Percentiles rank a stretch among this genome's conserved stretches.
Conservation (phyloP, 2,888 invertebrate genomes). For the Sturmia bella region DNA sequence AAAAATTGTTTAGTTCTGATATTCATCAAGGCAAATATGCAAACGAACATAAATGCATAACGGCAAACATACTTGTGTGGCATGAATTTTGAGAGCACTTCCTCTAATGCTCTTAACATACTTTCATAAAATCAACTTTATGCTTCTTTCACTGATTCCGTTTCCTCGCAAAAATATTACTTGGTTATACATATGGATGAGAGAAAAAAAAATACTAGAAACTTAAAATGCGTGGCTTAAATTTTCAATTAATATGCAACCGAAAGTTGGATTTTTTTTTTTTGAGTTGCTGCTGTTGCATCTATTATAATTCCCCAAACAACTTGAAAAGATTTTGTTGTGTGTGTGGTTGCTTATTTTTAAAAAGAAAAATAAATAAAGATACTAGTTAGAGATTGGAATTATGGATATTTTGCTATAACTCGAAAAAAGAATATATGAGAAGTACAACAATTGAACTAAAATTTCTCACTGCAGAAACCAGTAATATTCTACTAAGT, state of each 20-base stretch:
- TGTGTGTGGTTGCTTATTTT: constrained; percentile 8
- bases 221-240: constrained; percentile 62
- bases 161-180: constrained; percentile 30
- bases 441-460: too few species aligned
- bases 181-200: neutral
- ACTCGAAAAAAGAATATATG: neutral
- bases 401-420: neutral
- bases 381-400: too few species aligned
- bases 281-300: constrained; percentile 16
- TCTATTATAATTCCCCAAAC: constrained; percentile 29
- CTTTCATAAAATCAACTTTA: constrained; percentile 9
- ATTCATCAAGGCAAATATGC: neutral
- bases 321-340: constrained; percentile 41
- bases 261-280: constrained; percentile 55
- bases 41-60: too few species aligned
- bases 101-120: constrained; percentile 46
- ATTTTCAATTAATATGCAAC: constrained; percentile 70
- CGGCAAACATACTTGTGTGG: neutral
- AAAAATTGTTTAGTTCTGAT: constrained; percentile 5
- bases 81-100: constrained; percentile 8
- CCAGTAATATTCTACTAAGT: too few species aligned
- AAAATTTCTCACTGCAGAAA: too few species aligned
- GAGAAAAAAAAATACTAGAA: neutral
- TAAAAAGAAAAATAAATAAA: neutral
- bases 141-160: constrained; percentile 18